Percentiles rank a stretch among this genome's conserved stretches.
Conservation (phyloP, 1,140 invertebrate genomes). For the Rhopalosiphum padi region DNA sequence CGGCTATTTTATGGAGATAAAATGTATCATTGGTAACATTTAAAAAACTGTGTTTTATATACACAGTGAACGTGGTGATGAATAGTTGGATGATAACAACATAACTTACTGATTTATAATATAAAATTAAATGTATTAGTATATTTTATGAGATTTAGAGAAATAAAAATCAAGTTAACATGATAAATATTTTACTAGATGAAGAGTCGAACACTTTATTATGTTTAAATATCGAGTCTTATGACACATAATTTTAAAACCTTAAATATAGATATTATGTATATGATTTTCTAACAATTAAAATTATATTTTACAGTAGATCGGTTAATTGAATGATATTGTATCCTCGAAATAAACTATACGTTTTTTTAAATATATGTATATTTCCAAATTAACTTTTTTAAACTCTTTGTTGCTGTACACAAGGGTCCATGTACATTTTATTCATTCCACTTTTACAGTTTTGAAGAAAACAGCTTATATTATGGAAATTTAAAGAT, state of each 20-base stretch:
- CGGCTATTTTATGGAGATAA: background rate
- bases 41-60: background rate
- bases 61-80: background rate
- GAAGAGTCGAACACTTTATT: too few species aligned
- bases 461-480: too few species aligned
- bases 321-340: background rate
- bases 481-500: too few species aligned
- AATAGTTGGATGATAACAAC: background rate
- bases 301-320: background rate
- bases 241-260: background rate
- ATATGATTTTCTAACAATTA: background rate
- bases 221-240: background rate
- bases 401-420: too few species aligned
- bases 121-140: background rate
- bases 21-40: background rate
- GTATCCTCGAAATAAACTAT: too few species aligned
- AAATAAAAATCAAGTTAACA: background rate
- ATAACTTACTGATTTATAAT: background rate
- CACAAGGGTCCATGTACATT: too few species aligned
- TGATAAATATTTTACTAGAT: background rate
- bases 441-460: too few species aligned
- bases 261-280: background rate
- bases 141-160: background rate
- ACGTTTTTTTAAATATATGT: too few species aligned
- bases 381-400: too few species aligned